phyloP scores from a whole-genome alignment of 2,113 vertebrate species.

The Marmota flaviventris region DNA sequence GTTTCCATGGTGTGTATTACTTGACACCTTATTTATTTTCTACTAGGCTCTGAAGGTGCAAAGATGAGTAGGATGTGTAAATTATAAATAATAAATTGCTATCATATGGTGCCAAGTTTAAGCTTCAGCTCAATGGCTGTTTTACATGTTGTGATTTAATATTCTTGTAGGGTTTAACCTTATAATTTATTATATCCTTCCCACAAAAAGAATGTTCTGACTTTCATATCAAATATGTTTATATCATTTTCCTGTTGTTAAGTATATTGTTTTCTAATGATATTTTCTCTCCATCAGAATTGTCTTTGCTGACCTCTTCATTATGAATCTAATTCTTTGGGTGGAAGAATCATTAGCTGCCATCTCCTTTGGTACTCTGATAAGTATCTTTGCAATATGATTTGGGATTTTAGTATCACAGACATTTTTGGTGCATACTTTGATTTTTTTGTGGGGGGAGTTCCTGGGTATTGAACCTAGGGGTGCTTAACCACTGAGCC shows the following conservation, averaged over 20 bases:
- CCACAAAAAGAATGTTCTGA: conserved; percentile 26
- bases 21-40: conserved; percentile 38
- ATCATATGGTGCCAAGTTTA: background rate
- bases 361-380: conserved; percentile 93
- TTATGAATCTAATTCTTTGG: conserved; percentile 97
- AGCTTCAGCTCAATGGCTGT: background rate
- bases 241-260: conserved; percentile 25
- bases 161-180: conserved; percentile 24
- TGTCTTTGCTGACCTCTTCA: conserved; percentile 95
- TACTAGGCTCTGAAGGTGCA: conserved; percentile 27
- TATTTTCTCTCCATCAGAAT: conserved; percentile 86
- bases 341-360: conserved; percentile 94
- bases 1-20: background rate
- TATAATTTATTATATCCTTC: conserved; percentile 9
- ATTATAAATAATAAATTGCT: conserved; percentile 22
- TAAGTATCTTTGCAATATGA: conserved; percentile 94
- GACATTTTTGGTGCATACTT: conserved; percentile 88
- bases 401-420: conserved; percentile 95
- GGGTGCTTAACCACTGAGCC: no score
- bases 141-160: conserved; percentile 33
- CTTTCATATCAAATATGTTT: conserved; percentile 33
- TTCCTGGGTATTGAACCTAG: no score
- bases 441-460: conserved; percentile 79
- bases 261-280: conserved; percentile 6
- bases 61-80: conserved; percentile 44